Evolutionary conservation across 2,797 vertebrate species (phyloP).

Genomic region (Mionectes olivaceus): DNA sequence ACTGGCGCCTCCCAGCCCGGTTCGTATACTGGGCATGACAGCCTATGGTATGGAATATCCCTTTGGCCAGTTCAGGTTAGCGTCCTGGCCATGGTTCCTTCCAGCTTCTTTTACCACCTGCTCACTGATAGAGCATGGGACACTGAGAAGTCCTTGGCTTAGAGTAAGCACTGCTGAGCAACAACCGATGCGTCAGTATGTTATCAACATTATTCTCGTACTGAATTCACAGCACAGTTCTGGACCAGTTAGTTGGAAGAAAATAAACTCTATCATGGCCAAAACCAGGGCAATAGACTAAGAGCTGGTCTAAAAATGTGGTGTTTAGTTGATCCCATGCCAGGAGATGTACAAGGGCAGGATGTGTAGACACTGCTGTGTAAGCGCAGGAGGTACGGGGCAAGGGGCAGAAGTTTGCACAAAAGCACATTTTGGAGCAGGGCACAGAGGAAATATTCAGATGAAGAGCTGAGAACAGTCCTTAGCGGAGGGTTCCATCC

Average conservation of each 20-base stretch:
- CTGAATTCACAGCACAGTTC: neutral
- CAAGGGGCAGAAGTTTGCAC: neutral
- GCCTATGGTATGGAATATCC: neutral
- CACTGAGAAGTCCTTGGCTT: neutral
- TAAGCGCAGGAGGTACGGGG: neutral
- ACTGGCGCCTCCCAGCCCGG: too few relatives aligned
- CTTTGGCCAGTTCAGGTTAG: neutral
- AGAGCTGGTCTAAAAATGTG: neutral
- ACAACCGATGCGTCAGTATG: neutral
- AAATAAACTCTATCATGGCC: neutral
- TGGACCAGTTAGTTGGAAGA: neutral
- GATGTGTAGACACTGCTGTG: neutral
- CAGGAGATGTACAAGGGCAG: neutral
- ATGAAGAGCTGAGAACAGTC: neutral
- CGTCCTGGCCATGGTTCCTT: neutral
- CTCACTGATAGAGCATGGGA: neutral
- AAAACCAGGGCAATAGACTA: neutral
- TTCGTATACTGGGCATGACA: neutral
- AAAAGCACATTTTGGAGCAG: neutral
- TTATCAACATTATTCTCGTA: neutral
- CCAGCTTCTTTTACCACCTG: neutral
- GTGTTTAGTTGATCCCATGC: neutral
- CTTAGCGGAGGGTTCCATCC: neutral
- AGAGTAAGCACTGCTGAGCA: neutral
- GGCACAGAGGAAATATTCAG: neutral